Conservation (phyloP, 2,113 vertebrate species). For the Sitta europaea region DNA sequence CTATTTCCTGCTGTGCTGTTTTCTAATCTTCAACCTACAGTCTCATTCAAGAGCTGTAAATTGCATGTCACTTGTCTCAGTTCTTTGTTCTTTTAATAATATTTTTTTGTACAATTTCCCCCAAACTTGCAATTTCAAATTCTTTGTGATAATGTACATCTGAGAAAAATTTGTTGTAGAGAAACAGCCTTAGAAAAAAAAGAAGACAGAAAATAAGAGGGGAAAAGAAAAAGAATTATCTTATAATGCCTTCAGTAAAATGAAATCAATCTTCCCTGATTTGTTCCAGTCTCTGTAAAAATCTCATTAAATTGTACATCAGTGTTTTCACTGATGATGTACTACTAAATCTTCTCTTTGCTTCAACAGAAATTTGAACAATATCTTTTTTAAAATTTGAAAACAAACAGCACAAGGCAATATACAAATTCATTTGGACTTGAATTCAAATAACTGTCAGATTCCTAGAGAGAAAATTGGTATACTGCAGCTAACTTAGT, state of each 20-base stretch:
- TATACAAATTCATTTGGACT: neutral
- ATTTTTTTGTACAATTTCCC: neutral
- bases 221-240: neutral
- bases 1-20: neutral
- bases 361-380: neutral
- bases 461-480: fast-evolving
- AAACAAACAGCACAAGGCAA: neutral
- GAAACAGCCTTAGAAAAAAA: neutral
- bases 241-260: neutral
- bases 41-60: neutral
- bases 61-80: neutral
- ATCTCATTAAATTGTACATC: neutral
- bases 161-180: neutral
- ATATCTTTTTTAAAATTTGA: neutral
- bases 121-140: neutral
- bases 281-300: neutral
- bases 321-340: neutral
- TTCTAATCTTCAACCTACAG: neutral
- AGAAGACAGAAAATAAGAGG: neutral
- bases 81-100: neutral
- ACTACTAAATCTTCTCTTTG: neutral
- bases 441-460: neutral
- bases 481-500: neutral
- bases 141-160: neutral
- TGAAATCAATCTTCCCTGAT: neutral